These are phyloP conservation scores for Remorina albescens DNA, from an alignment of 2,797 vertebrate genomes.

Conservation along the genomic window DNA sequence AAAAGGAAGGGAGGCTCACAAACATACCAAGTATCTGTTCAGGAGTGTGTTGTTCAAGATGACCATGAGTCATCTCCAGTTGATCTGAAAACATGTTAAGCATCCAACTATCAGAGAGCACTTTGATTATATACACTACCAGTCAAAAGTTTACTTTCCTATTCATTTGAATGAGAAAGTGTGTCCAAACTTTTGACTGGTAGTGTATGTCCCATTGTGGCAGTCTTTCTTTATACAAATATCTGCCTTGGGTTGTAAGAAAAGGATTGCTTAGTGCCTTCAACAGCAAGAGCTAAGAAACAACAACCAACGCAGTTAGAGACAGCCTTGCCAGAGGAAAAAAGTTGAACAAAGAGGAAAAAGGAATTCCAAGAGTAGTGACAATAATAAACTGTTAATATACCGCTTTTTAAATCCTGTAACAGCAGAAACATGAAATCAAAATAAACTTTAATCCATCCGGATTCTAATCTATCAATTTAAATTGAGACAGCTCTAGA, in stretches of 20 bases:
- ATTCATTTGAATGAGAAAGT: too few relatives aligned
- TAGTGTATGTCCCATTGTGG: not conserved
- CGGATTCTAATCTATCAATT: not conserved
- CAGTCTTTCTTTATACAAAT: not conserved
- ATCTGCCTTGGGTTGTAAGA: not conserved
- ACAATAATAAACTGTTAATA: not conserved
- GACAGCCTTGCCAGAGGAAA: not conserved
- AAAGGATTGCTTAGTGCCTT: not conserved
- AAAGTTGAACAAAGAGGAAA: not conserved
- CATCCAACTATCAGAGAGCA: not conserved
- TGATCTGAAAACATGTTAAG: not conserved
- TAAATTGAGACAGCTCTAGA: not conserved
- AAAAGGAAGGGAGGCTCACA: constrained; percentile 3
- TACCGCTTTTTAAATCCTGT: not conserved
- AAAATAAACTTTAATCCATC: not conserved
- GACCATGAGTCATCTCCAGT: constrained; percentile 21
- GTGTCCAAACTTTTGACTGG: too few relatives aligned
- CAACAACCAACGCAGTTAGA: not conserved
- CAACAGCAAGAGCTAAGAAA: not conserved
- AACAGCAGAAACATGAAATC: too few relatives aligned
- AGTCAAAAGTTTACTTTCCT: too few relatives aligned
- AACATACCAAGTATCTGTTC: not conserved
- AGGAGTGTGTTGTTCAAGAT: not conserved
- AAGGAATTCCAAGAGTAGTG: not conserved
- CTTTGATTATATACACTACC: constrained; percentile 4